These are phyloP conservation scores for Desoria tigrina DNA, from an alignment of 2,888 invertebrate species.

Conservation along the genomic window DNA sequence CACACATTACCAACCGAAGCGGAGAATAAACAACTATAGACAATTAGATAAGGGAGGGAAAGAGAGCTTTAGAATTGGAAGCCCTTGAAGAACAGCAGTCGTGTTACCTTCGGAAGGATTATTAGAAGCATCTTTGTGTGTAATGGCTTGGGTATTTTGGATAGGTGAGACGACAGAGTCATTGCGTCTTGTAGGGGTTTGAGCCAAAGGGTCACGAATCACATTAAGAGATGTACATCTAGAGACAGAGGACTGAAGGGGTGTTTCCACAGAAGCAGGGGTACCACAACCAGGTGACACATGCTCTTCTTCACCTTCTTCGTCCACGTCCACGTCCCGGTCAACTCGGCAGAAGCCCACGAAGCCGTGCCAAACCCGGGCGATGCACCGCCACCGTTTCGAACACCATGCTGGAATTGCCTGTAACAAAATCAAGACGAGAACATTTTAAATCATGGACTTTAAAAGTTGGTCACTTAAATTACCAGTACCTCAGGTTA, in stretches of 20 bases:
- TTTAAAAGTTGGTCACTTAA: too few species aligned
- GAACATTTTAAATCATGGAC: neutral
- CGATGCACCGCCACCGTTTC: slow-evolving; percentile 47
- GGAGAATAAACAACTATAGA: too few species aligned
- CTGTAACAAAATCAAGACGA: slow-evolving; percentile 32
- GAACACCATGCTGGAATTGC: slow-evolving; percentile 45
- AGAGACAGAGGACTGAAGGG: slow-evolving; percentile 80
- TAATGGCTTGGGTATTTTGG: slow-evolving; percentile 50
- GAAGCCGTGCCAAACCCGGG: slow-evolving; percentile 62
- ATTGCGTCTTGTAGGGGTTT: slow-evolving; percentile 53
- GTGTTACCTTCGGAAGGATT: slow-evolving; percentile 23
- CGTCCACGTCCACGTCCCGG: slow-evolving; percentile 63
- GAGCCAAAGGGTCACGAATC: slow-evolving; percentile 63
- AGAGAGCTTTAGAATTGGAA: too few species aligned
- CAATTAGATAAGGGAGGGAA: too few species aligned
- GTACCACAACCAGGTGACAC: slow-evolving; percentile 57
- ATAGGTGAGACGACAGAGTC: slow-evolving; percentile 53
- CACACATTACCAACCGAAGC: too few species aligned
- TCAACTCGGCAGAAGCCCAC: slow-evolving; percentile 68
- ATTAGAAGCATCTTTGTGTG: slow-evolving; percentile 26
- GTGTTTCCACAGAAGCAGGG: slow-evolving; percentile 78
- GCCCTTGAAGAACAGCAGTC: neutral
- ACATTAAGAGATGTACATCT: slow-evolving; percentile 81
- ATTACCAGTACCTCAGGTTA: too few species aligned
- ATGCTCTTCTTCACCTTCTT: slow-evolving; percentile 62